Evolutionary conservation across 2,113 vertebrate genomes (phyloP).

Genomic region (Bettongia penicillata): DNA sequence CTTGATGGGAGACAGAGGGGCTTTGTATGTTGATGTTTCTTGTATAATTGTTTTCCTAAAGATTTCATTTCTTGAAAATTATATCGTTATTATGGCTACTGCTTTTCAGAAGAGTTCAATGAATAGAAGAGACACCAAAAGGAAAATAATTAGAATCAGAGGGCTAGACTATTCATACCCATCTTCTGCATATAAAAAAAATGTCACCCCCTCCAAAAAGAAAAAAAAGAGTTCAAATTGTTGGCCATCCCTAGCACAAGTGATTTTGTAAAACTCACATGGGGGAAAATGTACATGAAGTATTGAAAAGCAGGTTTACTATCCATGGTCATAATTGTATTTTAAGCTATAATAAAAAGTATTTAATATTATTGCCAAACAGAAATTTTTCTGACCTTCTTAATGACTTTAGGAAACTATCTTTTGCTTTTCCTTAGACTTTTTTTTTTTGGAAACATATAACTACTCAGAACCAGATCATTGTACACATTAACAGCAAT

Average conservation of each 20-base stretch:
- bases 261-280: not conserved
- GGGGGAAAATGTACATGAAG: not conserved
- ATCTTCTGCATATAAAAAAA: constrained; percentile 9
- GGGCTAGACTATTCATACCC: not conserved
- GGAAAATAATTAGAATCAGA: not conserved
- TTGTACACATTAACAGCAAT: not conserved
- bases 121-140: not conserved
- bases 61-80: constrained; percentile 42
- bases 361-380: not conserved
- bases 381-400: not conserved
- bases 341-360: constrained; percentile 14
- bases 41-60: not conserved
- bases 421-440: not conserved
- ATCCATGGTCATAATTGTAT: constrained; percentile 7
- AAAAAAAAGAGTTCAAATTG: not conserved
- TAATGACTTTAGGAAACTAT: not conserved
- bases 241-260: not conserved
- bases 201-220: no score
- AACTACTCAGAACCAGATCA: not conserved
- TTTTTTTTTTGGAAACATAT: not conserved
- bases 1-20: not conserved
- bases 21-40: not conserved
- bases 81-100: not conserved
- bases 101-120: not conserved
- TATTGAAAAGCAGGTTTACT: not conserved